Evolutionary conservation across 2,113 vertebrate genomes (phyloP).

Genomic region (Sardina pilchardus): DNA sequence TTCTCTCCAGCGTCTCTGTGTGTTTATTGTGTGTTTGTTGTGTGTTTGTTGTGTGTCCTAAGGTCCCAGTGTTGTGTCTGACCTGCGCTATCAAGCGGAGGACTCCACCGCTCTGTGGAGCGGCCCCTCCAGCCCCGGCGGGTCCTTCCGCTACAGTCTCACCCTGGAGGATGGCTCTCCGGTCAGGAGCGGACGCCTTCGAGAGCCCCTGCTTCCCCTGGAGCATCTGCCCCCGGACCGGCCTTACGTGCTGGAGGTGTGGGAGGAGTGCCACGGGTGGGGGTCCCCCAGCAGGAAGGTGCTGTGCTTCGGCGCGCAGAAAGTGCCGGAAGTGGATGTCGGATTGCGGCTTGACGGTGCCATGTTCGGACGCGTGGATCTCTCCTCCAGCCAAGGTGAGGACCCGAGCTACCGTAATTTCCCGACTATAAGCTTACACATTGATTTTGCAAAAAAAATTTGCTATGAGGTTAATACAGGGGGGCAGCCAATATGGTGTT

Average conservation of each 20-base stretch:
- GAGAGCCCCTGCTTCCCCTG: constrained; percentile 41
- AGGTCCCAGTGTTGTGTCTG: constrained; percentile 58
- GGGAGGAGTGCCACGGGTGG: constrained; percentile 58
- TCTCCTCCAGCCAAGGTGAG: too few species aligned
- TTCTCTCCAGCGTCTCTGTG: background rate
- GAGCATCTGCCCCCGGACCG: constrained; percentile 26
- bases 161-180: constrained; percentile 41
- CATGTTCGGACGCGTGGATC: too few species aligned
- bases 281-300: constrained; percentile 31
- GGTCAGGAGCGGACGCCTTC: constrained; percentile 36
- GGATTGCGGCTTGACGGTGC: background rate
- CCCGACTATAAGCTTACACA: too few species aligned
- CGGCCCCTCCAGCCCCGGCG: background rate
- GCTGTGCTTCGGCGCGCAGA: constrained; percentile 42
- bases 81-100: constrained; percentile 52
- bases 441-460: too few species aligned
- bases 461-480: too few species aligned
- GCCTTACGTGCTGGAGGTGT: constrained; percentile 59
- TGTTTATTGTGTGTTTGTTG: background rate
- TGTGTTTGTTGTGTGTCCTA: background rate
- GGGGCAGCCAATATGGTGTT: too few species aligned
- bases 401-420: too few species aligned
- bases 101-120: constrained; percentile 57
- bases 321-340: background rate
- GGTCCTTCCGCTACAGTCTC: constrained; percentile 55